Evolutionary conservation across 2,113 vertebrate species (phyloP), one percentile per base, ranked within the genome.

Genomic region (Bucco capensis): DNA sequence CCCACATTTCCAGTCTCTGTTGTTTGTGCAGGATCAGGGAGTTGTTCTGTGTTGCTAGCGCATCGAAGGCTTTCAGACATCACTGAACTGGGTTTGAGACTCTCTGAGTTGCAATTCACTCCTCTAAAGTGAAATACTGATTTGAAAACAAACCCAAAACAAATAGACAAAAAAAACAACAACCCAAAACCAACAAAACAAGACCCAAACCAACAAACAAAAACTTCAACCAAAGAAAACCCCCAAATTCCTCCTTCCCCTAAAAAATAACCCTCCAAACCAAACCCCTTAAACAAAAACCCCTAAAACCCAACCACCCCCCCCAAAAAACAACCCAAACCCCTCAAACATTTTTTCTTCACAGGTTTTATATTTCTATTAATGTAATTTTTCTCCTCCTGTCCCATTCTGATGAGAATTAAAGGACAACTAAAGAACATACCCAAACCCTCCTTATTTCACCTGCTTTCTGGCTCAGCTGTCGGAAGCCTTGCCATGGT

Each of bases 361-460:
- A 2, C 14, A 3, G 31, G 33, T 33, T 54, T 89, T 27, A 9
- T 4, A 2, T 24, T 82, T 90, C 42, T 35, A 1, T 33, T 37
- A 8, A 6, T 0, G 0, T 37, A 0, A 9, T 35, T 90, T 88
- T 87, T 31, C 16, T 53, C 5, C 10, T 30, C 18, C 30, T 53
- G 18, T 53, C 16, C 17, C 30, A 16, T 53, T 53, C 28, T 53
- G 51, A 53, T 53, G 16, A 53, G 51, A 53, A 53, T 19, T 11
- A 10, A 10, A 28, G 30, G 51, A 53, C 14, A 74, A 24, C 7
- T 12, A 42, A 80, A 6, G 3, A 46, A 8, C 4, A 50, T 30
- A 19, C 6, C 10, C 30, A 19, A 1, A 3, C 1, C 7, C 25
- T 23, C 1, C 2, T 4, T 3, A 7, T 5, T 57, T 95, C n/a